These are phyloP conservation scores for Temnothorax nylanderi DNA, from an alignment of 1,140 invertebrate genomes.

Conservation along the genomic window DNA sequence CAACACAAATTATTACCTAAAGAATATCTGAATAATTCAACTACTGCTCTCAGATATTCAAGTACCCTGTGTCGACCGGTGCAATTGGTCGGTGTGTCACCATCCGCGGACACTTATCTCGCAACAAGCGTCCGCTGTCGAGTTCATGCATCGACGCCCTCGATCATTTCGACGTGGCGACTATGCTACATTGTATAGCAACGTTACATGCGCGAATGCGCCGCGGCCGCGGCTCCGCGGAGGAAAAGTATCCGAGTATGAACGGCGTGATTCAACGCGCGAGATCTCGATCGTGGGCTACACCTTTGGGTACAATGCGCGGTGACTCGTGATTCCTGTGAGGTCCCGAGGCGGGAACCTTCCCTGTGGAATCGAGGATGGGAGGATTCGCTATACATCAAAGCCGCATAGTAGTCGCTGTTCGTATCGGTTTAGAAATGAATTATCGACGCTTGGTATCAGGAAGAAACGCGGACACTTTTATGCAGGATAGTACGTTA, in stretches of 20 bases:
- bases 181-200: conserved; percentile 25
- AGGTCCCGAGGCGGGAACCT: background rate
- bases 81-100: background rate
- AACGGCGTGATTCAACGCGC: background rate
- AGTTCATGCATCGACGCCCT: conserved; percentile 49
- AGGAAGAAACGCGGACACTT: background rate
- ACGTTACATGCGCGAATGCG: conserved; percentile 37
- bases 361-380: background rate
- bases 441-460: conserved; percentile 3
- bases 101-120: conserved; percentile 33
- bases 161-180: conserved; percentile 50
- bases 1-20: background rate
- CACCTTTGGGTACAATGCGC: conserved; percentile 3
- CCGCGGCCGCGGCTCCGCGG: background rate
- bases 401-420: background rate
- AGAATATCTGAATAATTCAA: background rate
- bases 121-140: conserved; percentile 45
- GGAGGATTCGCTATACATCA: conserved; percentile 17
- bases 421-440: background rate
- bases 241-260: background rate
- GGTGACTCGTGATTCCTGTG: conserved; percentile 47
- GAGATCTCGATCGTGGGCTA: conserved; percentile 14
- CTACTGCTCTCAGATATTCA: background rate
- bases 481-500: background rate
- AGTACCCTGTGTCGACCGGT: background rate